Evolutionary conservation across 2,888 invertebrate genomes (phyloP).

Genomic region (Dynastes tityus): DNA sequence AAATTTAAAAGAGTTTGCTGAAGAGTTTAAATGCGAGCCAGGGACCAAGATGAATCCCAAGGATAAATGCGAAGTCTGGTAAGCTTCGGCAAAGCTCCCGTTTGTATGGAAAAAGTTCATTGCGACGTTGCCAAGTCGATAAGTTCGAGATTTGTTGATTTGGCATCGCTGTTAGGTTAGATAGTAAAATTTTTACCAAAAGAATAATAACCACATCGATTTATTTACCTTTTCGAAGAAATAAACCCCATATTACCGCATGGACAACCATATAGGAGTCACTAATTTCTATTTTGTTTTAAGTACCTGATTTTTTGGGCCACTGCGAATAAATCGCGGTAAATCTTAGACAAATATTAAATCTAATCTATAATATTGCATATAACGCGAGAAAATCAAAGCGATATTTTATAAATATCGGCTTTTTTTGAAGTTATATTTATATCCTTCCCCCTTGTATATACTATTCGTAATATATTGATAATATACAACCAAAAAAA

Average conservation of each 20-base stretch:
- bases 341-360: conserved; percentile 16
- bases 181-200: background rate
- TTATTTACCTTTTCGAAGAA: too few species aligned
- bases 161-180: conserved; percentile 1
- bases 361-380: background rate
- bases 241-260: too few species aligned
- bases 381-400: background rate
- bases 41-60: conserved; percentile 89
- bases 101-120: background rate
- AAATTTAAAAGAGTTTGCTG: conserved; percentile 88
- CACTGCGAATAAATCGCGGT: background rate
- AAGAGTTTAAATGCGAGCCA: conserved; percentile 82
- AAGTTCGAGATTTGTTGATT: background rate
- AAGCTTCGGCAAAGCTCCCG: conserved; percentile 61
- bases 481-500: background rate
- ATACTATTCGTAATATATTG: too few species aligned
- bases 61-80: conserved; percentile 93
- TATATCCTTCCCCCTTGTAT: background rate
- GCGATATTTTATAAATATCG: conserved; percentile 46
- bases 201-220: too few species aligned
- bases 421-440: conserved; percentile 5
- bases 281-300: background rate
- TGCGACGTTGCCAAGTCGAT: background rate
- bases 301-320: conserved; percentile 45
- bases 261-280: too few species aligned